A percentile compares a stretch with the other conserved stretches of the same genome.
Conservation (phyloP, 2,888 invertebrate genomes). For the Glyphotaelius pellucidus region DNA sequence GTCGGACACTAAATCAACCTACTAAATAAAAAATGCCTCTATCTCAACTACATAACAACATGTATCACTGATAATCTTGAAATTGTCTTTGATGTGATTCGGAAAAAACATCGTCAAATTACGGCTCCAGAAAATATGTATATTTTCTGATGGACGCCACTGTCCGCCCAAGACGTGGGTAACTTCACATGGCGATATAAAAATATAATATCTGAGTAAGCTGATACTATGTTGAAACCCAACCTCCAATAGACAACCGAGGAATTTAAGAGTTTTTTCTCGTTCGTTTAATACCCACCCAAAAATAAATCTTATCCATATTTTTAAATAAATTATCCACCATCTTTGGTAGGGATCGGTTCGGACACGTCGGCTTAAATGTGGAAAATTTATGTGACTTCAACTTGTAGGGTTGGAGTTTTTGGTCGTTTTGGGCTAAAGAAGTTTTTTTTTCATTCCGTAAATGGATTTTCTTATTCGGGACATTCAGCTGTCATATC, state of each 20-base stretch:
- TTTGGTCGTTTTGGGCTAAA: constrained; percentile 36
- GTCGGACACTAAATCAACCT: too few species aligned
- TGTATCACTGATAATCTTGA: too few species aligned
- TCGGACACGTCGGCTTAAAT: constrained; percentile 57
- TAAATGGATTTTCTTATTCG: constrained; percentile 62
- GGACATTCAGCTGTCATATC: constrained; percentile 56
- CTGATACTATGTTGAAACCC: constrained; percentile 51
- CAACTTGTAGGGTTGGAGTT: constrained; percentile 47
- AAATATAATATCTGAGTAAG: constrained; percentile 40
- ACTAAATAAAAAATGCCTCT: too few species aligned
- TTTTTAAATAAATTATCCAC: constrained; percentile 64
- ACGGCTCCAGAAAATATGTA: background rate
- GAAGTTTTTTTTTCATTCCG: constrained; percentile 60
- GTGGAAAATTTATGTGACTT: constrained; percentile 60
- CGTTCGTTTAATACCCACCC: constrained; percentile 37
- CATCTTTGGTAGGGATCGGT: constrained; percentile 44
- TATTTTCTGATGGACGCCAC: background rate
- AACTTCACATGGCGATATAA: constrained; percentile 2
- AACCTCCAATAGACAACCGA: constrained; percentile 26
- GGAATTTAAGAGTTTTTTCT: constrained; percentile 46
- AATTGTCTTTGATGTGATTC: too few species aligned
- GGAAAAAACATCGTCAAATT: too few species aligned
- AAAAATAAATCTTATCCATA: constrained; percentile 53
- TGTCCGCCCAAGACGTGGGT: background rate
- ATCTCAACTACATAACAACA: too few species aligned